Evolutionary conservation across 2,888 invertebrate species (phyloP), one percentile per base, ranked within the genome.

Genomic region (Parnassius smintheus): DNA sequence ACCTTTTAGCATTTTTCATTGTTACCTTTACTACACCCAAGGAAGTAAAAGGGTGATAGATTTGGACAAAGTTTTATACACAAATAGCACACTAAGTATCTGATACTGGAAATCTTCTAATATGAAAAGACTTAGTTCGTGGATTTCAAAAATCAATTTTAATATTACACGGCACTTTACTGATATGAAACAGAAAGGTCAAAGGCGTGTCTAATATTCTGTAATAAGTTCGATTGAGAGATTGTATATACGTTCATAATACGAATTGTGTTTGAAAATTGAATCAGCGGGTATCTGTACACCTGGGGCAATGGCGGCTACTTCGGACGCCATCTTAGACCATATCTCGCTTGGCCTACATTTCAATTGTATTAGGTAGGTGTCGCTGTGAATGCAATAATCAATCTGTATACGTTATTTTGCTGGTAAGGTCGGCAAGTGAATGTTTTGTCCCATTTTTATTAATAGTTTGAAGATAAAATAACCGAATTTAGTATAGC

Each of bases 251-350:
- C 75, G 76, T 82, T 84, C 81, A 75, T 83, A 82, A 84, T 86
- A 84, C 76, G 80, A 83, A 86, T 83, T 81, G 85, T 87, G 85
- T 88, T 84, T 81, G 78, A 84, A 83, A 87, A 85, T 88, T 85
- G 85, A 88, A 89, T 86, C 89, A 89, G 89, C 89, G 79, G 88
- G 89, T 82, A 83, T 83, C 81, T 76, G 77, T 76, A 76, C 77
- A 78, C 77, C 75, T 70, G 72, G 74, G 69, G 72, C 70, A 61
- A 58, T 57, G 62, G 62, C 59, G 67, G 72, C 77, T 82, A 78
- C 79, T 74, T 67, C 64, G 69, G 70, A 74, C 73, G 74, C 72
- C 82, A 83, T 84, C 82, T 75, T 70, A 76, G 79, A 77, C 79
- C 78, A 70, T 81, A 82, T 83, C 82, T 66, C 75, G 70, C 75